Percentiles rank a stretch among this genome's conserved stretches.
These are phyloP conservation scores for Uria lomvia DNA, from an alignment of 2,113 vertebrate species.

Conservation along the genomic window DNA sequence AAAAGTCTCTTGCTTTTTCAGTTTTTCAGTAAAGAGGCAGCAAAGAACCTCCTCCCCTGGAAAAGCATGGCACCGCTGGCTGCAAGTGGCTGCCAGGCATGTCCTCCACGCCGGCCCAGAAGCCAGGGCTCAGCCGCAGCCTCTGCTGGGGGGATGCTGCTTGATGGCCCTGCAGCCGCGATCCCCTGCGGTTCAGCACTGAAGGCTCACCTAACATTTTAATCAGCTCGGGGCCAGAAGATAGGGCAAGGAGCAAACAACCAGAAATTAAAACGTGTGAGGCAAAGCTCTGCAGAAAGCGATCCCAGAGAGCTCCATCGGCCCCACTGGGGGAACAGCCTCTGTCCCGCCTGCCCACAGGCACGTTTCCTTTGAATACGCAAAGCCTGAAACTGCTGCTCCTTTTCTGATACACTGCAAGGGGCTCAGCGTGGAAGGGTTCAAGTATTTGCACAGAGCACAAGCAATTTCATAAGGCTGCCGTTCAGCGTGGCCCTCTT, in stretches of 20 bases:
- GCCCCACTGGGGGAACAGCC: background rate
- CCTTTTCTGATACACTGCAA: background rate
- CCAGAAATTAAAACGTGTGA: fast-evolving
- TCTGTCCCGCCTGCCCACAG: background rate
- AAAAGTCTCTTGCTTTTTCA: background rate
- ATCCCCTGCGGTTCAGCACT: background rate
- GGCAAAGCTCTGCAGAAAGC: background rate
- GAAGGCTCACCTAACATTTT: background rate
- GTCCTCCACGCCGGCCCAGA: background rate
- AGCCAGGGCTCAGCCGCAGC: background rate
- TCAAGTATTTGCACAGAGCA: background rate
- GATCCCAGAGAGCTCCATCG: background rate
- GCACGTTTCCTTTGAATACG: background rate
- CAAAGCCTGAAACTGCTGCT: background rate
- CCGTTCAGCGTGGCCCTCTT: background rate
- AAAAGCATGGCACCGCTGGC: background rate
- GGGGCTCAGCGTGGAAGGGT: background rate
- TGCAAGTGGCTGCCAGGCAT: background rate
- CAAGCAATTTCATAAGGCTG: background rate
- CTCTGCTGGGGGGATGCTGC: background rate
- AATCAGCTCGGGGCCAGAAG: background rate
- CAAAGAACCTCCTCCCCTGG: background rate
- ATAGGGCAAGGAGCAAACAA: background rate
- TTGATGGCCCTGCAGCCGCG: fast-evolving
- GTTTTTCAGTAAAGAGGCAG: background rate